Evolutionary conservation across 2,888 invertebrate species (phyloP).

Genomic region (Emmelina monodactyla): DNA sequence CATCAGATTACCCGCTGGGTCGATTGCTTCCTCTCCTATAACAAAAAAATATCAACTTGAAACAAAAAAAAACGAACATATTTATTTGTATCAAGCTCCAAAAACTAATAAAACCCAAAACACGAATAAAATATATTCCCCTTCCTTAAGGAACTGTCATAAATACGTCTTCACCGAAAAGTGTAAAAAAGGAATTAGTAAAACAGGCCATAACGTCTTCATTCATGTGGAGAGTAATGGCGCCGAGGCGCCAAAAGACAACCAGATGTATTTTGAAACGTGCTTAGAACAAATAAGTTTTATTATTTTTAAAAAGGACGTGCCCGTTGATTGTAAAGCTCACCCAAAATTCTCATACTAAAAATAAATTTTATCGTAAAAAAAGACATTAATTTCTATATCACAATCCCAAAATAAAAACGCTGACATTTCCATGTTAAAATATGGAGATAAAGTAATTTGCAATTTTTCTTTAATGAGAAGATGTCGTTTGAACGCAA

Average conservation of each 20-base stretch:
- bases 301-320: too few relatives aligned
- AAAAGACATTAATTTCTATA: too few relatives aligned
- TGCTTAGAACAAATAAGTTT: not conserved
- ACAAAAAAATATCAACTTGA: too few relatives aligned
- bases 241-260: slow-evolving; percentile 43
- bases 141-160: slow-evolving; percentile 20
- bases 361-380: too few relatives aligned
- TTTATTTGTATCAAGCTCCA: too few relatives aligned
- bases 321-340: too few relatives aligned
- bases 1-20: too few relatives aligned
- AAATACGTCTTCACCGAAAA: slow-evolving; percentile 23
- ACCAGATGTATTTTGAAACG: slow-evolving; percentile 40
- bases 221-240: slow-evolving; percentile 42
- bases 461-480: slow-evolving; percentile 56
- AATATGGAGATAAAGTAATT: slow-evolving; percentile 61
- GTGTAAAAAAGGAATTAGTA: slow-evolving; percentile 17
- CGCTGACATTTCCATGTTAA: slow-evolving; percentile 56
- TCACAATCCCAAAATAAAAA: too few relatives aligned
- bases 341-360: too few relatives aligned
- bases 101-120: too few relatives aligned
- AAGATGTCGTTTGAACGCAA: slow-evolving; percentile 36
- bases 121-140: slow-evolving; percentile 16
- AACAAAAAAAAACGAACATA: too few relatives aligned
- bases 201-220: slow-evolving; percentile 35
- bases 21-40: too few relatives aligned